A percentile compares a stretch with the other conserved stretches of the same genome.
Conservation (phyloP, 2,888 invertebrate genomes). For the Drosophila bunnanda region DNA sequence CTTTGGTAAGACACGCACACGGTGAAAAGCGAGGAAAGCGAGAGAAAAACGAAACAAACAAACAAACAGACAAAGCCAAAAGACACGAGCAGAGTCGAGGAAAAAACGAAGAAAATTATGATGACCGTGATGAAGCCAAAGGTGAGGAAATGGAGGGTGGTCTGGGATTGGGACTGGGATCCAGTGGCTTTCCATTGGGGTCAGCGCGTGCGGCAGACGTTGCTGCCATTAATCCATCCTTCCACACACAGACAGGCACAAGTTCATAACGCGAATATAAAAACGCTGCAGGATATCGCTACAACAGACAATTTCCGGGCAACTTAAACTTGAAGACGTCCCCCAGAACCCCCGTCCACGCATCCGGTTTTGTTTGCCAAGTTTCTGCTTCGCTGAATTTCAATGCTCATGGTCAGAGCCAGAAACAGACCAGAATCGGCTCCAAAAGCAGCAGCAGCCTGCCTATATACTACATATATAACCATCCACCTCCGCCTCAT, state of each 20-base stretch:
- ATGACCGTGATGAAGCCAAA: constrained; percentile 46
- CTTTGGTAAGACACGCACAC: constrained; percentile 58
- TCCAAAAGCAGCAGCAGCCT: constrained; percentile 12
- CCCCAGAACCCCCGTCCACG: constrained; percentile 42
- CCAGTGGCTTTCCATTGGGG: constrained; percentile 26
- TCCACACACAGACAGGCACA: constrained; percentile 56
- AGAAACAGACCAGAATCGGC: constrained; percentile 40
- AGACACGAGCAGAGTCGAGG: constrained; percentile 40
- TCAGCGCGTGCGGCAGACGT: constrained; percentile 70
- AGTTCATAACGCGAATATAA: constrained; percentile 81
- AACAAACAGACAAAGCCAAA: constrained; percentile 52
- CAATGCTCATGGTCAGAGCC: constrained; percentile 61
- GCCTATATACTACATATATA: constrained; percentile 22
- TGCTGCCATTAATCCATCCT: constrained; percentile 70
- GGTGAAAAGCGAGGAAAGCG: constrained; percentile 10
- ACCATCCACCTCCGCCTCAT: constrained; percentile 21
- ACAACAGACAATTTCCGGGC: constrained; percentile 83
- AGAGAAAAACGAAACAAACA: constrained; percentile 30
- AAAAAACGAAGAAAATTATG: constrained; percentile 40
- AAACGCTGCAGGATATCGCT: constrained; percentile 82
- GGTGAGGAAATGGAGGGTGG: constrained; percentile 42
- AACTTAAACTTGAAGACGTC: constrained; percentile 77
- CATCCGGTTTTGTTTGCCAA: constrained; percentile 74
- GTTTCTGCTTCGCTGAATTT: constrained; percentile 71
- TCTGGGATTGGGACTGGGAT: constrained; percentile 2